Evolutionary conservation across 2,113 vertebrate species (phyloP).

Genomic region (Rana temporaria): DNA sequence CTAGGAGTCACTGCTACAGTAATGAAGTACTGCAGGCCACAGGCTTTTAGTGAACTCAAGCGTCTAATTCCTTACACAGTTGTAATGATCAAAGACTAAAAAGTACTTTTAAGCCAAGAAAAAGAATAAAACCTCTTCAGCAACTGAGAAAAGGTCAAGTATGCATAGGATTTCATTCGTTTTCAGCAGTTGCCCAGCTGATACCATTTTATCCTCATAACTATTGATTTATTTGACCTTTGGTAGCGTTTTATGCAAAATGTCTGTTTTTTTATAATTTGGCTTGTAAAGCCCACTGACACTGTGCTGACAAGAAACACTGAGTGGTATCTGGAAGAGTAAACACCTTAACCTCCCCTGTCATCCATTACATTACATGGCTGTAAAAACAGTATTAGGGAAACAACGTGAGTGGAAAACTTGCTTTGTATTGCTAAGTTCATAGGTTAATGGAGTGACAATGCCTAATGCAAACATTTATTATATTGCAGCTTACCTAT

Average conservation of each 20-base stretch:
- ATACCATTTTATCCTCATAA: not conserved
- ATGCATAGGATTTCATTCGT: constrained; percentile 17
- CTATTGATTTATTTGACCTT: constrained; percentile 7
- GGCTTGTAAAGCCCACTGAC: too few relatives aligned
- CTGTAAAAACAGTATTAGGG: too few relatives aligned
- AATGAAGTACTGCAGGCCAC: constrained; percentile 49
- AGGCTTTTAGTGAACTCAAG: constrained; percentile 56
- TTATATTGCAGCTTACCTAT: too few relatives aligned
- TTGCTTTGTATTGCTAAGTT: too few relatives aligned
- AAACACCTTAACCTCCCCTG: too few relatives aligned
- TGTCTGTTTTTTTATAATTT: too few relatives aligned
- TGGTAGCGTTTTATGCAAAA: not conserved
- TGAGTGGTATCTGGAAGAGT: too few relatives aligned
- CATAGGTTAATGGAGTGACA: too few relatives aligned
- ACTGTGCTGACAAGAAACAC: too few relatives aligned
- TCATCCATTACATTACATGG: too few relatives aligned
- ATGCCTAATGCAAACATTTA: too few relatives aligned
- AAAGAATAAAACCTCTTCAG: constrained; percentile 16
- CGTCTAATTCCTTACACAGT: constrained; percentile 45
- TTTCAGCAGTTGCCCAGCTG: not conserved
- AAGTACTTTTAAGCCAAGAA: constrained; percentile 28
- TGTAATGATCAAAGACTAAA: constrained; percentile 40
- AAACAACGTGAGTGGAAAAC: too few relatives aligned
- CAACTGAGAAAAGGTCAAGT: not conserved
- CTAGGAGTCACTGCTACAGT: constrained; percentile 31